Evolutionary conservation across 2,888 invertebrate species (phyloP).

Genomic region (Phlogophora meticulosa): DNA sequence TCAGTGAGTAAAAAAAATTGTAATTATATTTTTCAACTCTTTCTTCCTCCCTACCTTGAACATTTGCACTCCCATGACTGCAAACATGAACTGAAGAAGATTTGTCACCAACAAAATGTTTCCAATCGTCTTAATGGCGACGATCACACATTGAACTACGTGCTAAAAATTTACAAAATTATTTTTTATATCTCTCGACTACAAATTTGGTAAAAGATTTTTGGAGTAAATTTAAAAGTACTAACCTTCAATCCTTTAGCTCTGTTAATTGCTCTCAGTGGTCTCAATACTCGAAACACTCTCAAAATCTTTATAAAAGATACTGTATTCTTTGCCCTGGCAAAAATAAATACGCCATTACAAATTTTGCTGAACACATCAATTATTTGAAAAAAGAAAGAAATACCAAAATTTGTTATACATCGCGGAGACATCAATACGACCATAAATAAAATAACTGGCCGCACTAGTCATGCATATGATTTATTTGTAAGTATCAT

Average conservation of each 20-base stretch:
- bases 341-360: slow-evolving; percentile 21
- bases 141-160: slow-evolving; percentile 99
- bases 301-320: slow-evolving; percentile 99
- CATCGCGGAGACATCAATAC: too few relatives aligned
- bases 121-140: slow-evolving; percentile 99
- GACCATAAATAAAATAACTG: too few relatives aligned
- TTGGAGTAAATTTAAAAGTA: slow-evolving; percentile 44
- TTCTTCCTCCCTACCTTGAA: slow-evolving; percentile 97
- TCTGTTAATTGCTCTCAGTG: slow-evolving; percentile 99
- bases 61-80: slow-evolving; percentile 99
- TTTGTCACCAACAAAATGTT: slow-evolving; percentile 99
- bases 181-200: slow-evolving; percentile 33
- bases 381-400: too few relatives aligned
- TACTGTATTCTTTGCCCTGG: slow-evolving; percentile 93
- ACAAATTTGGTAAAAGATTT: slow-evolving; percentile 6
- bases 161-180: slow-evolving; percentile 93
- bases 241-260: slow-evolving; percentile 99
- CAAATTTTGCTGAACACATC: background rate
- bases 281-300: slow-evolving; percentile 98
- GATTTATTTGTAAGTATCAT: too few relatives aligned
- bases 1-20: slow-evolving; percentile 60
- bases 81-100: slow-evolving; percentile 99
- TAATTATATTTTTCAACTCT: slow-evolving; percentile 51
- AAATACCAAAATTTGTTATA: too few relatives aligned
- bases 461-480: too few relatives aligned